Percentiles rank a stretch among this genome's conserved stretches.
Evolutionary conservation across 2,797 vertebrate genomes (phyloP).

Genomic region (Notolepis coatsorum): DNA sequence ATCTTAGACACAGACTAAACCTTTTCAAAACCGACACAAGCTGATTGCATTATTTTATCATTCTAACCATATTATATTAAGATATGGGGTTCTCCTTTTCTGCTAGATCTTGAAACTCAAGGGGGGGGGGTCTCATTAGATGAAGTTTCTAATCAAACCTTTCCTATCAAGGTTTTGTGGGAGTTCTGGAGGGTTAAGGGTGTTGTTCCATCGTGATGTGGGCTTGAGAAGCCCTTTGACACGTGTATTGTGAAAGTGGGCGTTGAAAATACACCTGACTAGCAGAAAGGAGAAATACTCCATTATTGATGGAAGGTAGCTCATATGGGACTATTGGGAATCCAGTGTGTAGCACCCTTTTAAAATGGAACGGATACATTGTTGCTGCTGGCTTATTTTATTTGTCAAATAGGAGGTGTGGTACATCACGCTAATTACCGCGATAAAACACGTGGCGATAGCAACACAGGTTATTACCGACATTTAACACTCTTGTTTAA

Average conservation of each 20-base stretch:
- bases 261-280: no score
- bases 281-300: background rate
- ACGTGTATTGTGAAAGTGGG: no score
- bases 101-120: background rate
- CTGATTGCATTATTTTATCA: no score
- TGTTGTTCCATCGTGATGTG: no score
- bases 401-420: background rate
- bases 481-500: conserved; percentile 10
- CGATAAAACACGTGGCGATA: conserved; percentile 22
- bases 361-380: background rate
- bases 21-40: no score
- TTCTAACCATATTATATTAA: no score
- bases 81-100: no score
- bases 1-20: no score
- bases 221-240: no score
- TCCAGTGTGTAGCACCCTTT: background rate
- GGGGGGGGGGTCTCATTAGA: background rate
- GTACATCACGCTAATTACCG: conserved; percentile 52
- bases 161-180: no score
- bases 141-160: background rate
- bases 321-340: background rate
- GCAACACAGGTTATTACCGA: conserved; percentile 24
- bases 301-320: background rate
- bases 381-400: background rate
- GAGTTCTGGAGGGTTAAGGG: no score